Percentiles rank a stretch among this genome's conserved stretches.
Evolutionary conservation across 2,888 invertebrate species (phyloP).

Genomic region (Lasioglossum lativentre): DNA sequence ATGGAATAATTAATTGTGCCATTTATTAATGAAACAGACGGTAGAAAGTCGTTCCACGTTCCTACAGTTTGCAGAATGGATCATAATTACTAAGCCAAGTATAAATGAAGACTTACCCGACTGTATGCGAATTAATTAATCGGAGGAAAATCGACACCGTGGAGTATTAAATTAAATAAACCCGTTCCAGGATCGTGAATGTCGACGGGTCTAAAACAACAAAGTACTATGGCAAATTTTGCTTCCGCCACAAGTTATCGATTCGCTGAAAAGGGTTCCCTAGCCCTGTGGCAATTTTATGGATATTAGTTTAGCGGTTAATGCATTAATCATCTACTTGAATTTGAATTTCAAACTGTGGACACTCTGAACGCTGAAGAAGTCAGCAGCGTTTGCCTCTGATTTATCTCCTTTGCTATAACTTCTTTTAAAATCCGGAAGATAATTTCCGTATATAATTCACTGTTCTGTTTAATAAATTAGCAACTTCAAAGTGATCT

Average conservation of each 20-base stretch:
- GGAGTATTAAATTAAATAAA: background rate
- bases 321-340: background rate
- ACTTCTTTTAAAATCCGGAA: background rate
- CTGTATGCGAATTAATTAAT: background rate
- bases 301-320: conserved; percentile 13
- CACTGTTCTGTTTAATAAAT: background rate
- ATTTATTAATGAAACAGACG: background rate
- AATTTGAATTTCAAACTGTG: background rate
- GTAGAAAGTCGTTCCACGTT: background rate
- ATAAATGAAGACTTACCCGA: background rate
- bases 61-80: background rate
- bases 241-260: background rate
- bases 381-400: background rate
- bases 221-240: background rate
- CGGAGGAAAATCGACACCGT: background rate
- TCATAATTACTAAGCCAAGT: background rate
- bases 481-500: background rate
- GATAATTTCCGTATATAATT: background rate
- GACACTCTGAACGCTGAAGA: background rate
- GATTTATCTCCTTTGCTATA: background rate
- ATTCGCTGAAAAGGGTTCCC: background rate
- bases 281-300: background rate
- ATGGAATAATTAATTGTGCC: background rate
- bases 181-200: background rate
- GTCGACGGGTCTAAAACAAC: background rate